Conservation (phyloP, 2,113 vertebrate species). For the Archilochus colubris region DNA sequence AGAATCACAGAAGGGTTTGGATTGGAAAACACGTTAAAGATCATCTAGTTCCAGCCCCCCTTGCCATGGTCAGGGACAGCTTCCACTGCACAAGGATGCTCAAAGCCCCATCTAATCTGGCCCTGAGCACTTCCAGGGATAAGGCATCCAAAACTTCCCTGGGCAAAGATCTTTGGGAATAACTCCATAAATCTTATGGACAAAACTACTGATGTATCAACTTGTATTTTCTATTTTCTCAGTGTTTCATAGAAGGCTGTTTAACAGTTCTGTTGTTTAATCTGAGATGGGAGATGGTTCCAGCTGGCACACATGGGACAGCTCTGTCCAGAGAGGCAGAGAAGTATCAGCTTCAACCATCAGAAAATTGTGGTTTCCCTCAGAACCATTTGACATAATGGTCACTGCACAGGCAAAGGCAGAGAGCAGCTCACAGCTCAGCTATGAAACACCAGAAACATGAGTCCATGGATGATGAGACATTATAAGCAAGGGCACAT, state of each 20-base stretch:
- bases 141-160: too few relatives aligned
- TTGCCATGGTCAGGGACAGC: too few relatives aligned
- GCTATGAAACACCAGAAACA: accelerated
- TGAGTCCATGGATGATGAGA: background rate
- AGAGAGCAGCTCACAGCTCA: background rate
- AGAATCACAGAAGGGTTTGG: too few relatives aligned
- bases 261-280: background rate
- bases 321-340: background rate
- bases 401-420: background rate
- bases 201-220: background rate
- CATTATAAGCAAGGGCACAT: background rate
- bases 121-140: too few relatives aligned
- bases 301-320: background rate
- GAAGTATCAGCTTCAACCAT: background rate
- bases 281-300: background rate
- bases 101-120: too few relatives aligned
- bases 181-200: background rate
- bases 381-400: background rate
- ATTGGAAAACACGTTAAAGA: too few relatives aligned
- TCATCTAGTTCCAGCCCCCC: too few relatives aligned
- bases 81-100: too few relatives aligned
- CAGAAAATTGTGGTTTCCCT: background rate
- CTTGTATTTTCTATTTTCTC: background rate
- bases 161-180: too few relatives aligned
- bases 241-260: background rate